phyloP scores from a whole-genome alignment of 2,888 invertebrate species.

The Ametastegia equiseti region DNA sequence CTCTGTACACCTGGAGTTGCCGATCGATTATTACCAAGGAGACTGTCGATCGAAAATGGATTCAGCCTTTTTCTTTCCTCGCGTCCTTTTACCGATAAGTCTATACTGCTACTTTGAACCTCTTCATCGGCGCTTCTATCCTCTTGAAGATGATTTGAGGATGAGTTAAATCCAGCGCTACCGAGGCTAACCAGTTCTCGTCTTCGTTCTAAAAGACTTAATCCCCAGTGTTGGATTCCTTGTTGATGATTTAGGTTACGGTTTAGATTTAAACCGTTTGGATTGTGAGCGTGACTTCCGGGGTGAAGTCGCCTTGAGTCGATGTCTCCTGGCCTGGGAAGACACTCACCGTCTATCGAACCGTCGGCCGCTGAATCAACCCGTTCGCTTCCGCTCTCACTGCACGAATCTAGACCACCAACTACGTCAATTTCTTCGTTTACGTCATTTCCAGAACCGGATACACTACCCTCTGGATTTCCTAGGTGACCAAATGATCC shows the following conservation, averaged over 20 bases:
- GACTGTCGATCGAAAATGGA: constrained; percentile 94
- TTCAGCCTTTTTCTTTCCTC: constrained; percentile 84
- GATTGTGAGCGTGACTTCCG: constrained; percentile 58
- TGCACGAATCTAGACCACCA: constrained; percentile 86
- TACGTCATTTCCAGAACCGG: constrained; percentile 73
- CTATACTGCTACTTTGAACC: constrained; percentile 73
- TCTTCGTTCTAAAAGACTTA: constrained; percentile 76
- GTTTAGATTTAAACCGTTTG: constrained; percentile 63
- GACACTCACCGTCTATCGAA: constrained; percentile 80
- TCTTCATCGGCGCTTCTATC: constrained; percentile 67
- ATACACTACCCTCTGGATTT: constrained; percentile 73
- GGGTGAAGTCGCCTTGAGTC: constrained; percentile 51
- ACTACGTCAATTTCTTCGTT: constrained; percentile 87
- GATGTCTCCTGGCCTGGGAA: constrained; percentile 72
- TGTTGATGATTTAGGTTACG: constrained; percentile 70
- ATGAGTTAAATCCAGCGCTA: constrained; percentile 59
- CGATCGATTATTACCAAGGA: constrained; percentile 78
- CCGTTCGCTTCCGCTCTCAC: constrained; percentile 81
- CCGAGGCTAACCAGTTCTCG: constrained; percentile 72
- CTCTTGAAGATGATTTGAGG: constrained; percentile 55
- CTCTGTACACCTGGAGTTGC: constrained; percentile 56
- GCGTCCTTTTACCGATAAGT: constrained; percentile 77
- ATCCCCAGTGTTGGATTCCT: constrained; percentile 72
- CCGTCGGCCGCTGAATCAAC: constrained; percentile 77
- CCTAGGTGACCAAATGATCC: constrained; percentile 68